Base-by-base conservation (phyloP, 35 echinoderm and acorn worm genomes). In the Eucidaris tribuloides region DNA sequence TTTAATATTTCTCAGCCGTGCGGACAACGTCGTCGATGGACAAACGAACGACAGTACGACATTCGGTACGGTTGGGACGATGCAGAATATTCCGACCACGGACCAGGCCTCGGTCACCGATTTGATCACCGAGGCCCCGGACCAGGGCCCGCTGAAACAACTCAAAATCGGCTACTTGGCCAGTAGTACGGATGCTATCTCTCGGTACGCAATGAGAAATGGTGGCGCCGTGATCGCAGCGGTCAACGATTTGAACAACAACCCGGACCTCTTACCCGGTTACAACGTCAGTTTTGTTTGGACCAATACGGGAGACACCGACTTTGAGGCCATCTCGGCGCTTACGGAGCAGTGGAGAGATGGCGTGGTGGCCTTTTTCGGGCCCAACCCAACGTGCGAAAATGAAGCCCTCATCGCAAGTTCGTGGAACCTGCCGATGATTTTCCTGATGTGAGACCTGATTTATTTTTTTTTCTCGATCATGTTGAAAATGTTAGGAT, bases 191-290 rank as follows among this genome's bases (percentile, higher is more conserved):
- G 68, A 74, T 22, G 24, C 14, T 18, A 74, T 65, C 15, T 40
- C 76, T 35, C 81, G 92, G 3, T 38, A 85, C 18, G 94, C 82
- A 0, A 68, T 39, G 37, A 59, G 52, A 22, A 85, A 82, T 9
- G 86, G 90, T 31, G 96, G 96, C 31, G 96, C 96, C 49, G 93
- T 99, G 87, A 93, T 84, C 25, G 35, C 78, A 18, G 96, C 96
- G 1, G 83, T 90, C 13, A 77, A 86, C 23, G 57, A 89, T 55
- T 76, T 93, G 3, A 99, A 99, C 52, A 86, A 46, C 24, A 48
- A 82, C 29, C 39, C 57, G 11, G 50, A 83, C 14, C 20, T 93
- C 5, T 46, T 99, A 25, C 66, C 87, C 13, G 91, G 78, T 3
- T 92, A 90, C 58, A 79, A 87, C 18, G 39, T 99, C 0, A 71